Evolutionary conservation across 2,797 vertebrate species (phyloP).

Genomic region (Trachops cirrhosus): DNA sequence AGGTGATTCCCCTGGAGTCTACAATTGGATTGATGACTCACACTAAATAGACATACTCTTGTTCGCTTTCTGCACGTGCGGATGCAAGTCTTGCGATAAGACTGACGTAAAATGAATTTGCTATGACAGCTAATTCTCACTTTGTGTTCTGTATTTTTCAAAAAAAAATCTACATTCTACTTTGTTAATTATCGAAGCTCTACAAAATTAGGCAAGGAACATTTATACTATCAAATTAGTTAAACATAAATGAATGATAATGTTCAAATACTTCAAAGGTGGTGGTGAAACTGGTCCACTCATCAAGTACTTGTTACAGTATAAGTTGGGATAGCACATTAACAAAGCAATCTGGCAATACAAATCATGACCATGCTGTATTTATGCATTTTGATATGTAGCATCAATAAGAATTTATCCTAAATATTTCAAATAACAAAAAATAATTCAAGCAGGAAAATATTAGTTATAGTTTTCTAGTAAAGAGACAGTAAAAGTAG

Average conservation of each 20-base stretch:
- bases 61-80: constrained; percentile 18
- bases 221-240: constrained; percentile 23
- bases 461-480: constrained; percentile 16
- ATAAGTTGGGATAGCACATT: background rate
- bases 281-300: background rate
- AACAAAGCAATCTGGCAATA: constrained; percentile 22
- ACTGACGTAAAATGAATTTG: constrained; percentile 36
- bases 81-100: constrained; percentile 18
- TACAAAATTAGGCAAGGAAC: constrained; percentile 20
- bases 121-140: constrained; percentile 38
- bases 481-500: background rate
- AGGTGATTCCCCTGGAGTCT: constrained; percentile 33
- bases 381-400: background rate
- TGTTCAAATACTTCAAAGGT: background rate
- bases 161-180: background rate
- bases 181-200: constrained; percentile 41
- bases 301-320: background rate
- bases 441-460: constrained; percentile 32
- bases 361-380: background rate
- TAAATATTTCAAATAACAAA: constrained; percentile 28
- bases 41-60: constrained; percentile 22
- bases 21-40: constrained; percentile 47
- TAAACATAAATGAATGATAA: constrained; percentile 36
- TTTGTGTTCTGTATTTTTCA: background rate
- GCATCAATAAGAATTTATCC: background rate